phyloP scores from a whole-genome alignment of 2,888 invertebrate genomes.

The Gastrophysa polygoni region DNA sequence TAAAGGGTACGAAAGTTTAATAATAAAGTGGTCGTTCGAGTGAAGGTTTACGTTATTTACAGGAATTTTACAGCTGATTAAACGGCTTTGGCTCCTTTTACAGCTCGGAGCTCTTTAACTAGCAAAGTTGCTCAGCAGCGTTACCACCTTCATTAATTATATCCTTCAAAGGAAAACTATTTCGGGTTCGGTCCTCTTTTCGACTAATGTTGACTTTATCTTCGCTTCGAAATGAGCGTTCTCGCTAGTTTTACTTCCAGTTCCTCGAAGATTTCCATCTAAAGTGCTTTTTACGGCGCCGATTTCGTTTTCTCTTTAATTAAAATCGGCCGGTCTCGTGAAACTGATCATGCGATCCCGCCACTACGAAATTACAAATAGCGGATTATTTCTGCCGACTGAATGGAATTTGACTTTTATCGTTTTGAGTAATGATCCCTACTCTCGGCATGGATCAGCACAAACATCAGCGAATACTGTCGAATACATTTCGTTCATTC shows the following conservation, averaged over 20 bases:
- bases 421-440: neutral
- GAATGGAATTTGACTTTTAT: neutral
- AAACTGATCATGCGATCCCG: constrained; percentile 9
- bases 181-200: constrained; percentile 29
- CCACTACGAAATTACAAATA: neutral
- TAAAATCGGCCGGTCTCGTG: constrained; percentile 13
- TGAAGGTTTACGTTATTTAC: constrained; percentile 34
- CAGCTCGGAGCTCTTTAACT: constrained; percentile 35
- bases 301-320: constrained; percentile 15
- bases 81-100: constrained; percentile 38
- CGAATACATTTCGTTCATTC: no score
- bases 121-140: constrained; percentile 36
- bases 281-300: constrained; percentile 17
- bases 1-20: constrained; percentile 15
- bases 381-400: neutral
- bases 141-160: constrained; percentile 39
- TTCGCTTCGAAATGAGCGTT: constrained; percentile 22
- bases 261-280: constrained; percentile 24
- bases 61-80: constrained; percentile 43
- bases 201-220: constrained; percentile 31
- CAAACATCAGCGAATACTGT: no score
- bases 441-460: neutral
- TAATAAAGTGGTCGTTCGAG: constrained; percentile 26
- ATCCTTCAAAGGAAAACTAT: constrained; percentile 41
- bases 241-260: constrained; percentile 17